These are phyloP conservation scores for Etheostoma perlongum DNA, from an alignment of 2,797 vertebrate species.

Conservation along the genomic window DNA sequence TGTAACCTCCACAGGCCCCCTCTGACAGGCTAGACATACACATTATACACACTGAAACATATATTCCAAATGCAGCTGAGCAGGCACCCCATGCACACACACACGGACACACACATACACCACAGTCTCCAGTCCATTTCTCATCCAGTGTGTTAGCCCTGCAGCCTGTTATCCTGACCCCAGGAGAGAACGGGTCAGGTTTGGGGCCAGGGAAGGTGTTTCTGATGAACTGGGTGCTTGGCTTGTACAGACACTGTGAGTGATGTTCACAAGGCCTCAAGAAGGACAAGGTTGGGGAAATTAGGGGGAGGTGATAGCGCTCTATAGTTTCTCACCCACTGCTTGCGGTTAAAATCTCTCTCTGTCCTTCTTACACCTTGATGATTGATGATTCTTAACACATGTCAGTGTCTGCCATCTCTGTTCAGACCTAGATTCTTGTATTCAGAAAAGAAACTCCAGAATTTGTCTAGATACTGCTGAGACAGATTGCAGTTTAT, in stretches of 20 bases:
- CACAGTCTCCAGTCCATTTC: conserved; percentile 75
- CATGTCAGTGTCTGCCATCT: conserved; percentile 41
- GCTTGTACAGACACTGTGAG: conserved; percentile 81
- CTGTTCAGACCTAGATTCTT: conserved; percentile 9
- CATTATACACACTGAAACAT: conserved; percentile 79
- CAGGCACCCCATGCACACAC: conserved; percentile 46
- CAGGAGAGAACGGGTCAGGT: conserved; percentile 75
- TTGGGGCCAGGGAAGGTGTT: conserved; percentile 77
- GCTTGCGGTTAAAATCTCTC: conserved; percentile 43
- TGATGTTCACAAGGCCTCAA: conserved; percentile 75
- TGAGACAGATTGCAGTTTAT: background rate
- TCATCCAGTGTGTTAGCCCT: conserved; percentile 74
- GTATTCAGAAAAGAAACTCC: background rate
- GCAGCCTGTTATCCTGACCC: conserved; percentile 81
- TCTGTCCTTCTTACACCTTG: conserved; percentile 38
- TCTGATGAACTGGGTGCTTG: conserved; percentile 82
- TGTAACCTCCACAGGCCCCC: conserved; percentile 90
- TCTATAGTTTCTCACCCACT: conserved; percentile 45
- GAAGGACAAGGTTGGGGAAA: conserved; percentile 65
- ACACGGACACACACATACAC: conserved; percentile 46
- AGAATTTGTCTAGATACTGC: conserved; percentile 1
- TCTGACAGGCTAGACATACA: conserved; percentile 86
- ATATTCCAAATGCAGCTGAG: conserved; percentile 74
- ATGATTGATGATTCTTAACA: conserved; percentile 42
- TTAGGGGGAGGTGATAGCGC: conserved; percentile 51